Evolutionary conservation across 2,888 invertebrate genomes (phyloP), one percentile per base, ranked within the genome.

Genomic region (Parasteatoda lunata): DNA sequence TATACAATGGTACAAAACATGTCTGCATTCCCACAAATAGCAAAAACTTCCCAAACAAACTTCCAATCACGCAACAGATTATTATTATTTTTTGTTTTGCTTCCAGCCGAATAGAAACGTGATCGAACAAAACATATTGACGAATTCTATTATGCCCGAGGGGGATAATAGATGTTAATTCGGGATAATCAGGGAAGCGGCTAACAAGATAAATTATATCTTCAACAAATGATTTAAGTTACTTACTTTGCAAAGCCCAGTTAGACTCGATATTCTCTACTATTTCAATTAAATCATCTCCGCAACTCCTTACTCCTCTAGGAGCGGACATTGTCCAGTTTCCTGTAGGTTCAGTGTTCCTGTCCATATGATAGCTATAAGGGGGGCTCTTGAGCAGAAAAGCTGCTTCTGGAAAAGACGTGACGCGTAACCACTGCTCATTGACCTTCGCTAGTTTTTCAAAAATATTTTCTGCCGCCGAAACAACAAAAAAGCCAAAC

Each of bases 201-300:
- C 2, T 30, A 30, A 30, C n/a, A n/a, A n/a, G n/a, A n/a, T n/a
- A 59, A 13, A 73, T 45, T 45, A 11, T 6, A 48, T 7, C n/a
- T n/a, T 8, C 13, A 77, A 52, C 11, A 71, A 54, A 59, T 59
- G 51, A 47, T 9, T 49, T 6, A 15, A 48, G 30, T 11, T 11
- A 71, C 87, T 87, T 65, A 87, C 87, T 87, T 77, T 87, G 71
- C n/a, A 77, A 69, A 73, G 81, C 81, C 82, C 82, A 87, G 13
- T 52, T 52, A 11, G 87, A 87, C 5, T 47, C 64, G 3, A 87
- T n/a, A 64, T 82, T 65, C 5, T 4, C 45, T 11, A 82, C 13
- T 73, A 81, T 52, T 66, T 82, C 72, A 11, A 73, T 54, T 49
- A 86, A 15, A 47, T 86, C 82, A 64, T 87, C 87, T 69, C 82